A percentile compares a stretch with the other conserved stretches of the same genome.
Evolutionary conservation across 2,888 invertebrate genomes (phyloP).

Genomic region (Apodemia zela): DNA sequence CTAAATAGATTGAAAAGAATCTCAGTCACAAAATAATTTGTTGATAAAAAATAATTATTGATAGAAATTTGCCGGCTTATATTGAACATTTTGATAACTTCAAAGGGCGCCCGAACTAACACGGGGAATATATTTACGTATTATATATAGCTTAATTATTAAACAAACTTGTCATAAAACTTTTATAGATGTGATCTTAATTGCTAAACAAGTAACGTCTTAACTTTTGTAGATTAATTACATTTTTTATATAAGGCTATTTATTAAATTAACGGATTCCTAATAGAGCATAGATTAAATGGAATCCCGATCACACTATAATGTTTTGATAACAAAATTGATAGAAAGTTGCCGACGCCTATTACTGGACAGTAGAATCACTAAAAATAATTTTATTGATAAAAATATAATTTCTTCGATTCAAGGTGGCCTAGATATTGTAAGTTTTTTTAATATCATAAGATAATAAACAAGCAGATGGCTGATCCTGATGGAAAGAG

Average conservation of each 20-base stretch:
- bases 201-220: background rate
- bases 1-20: background rate
- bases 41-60: background rate
- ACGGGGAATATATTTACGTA: background rate
- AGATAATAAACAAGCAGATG: too few species aligned
- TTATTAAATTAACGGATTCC: background rate
- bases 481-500: too few species aligned
- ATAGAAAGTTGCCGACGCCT: too few species aligned
- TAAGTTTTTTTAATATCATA: too few species aligned
- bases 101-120: background rate
- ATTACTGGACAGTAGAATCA: too few species aligned
- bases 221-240: background rate
- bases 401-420: too few species aligned
- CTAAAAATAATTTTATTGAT: too few species aligned
- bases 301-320: too few species aligned
- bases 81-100: background rate
- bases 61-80: background rate
- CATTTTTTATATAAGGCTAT: background rate
- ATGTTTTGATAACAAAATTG: too few species aligned
- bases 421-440: too few species aligned
- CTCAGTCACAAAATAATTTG: background rate
- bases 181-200: background rate
- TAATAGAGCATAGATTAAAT: background rate
- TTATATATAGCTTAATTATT: conserved; percentile 1
- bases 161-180: background rate